A percentile compares a stretch with the other conserved stretches of the same genome.
Evolutionary conservation across 2,797 vertebrate genomes (phyloP).

Genomic region (Diceros bicornis): DNA sequence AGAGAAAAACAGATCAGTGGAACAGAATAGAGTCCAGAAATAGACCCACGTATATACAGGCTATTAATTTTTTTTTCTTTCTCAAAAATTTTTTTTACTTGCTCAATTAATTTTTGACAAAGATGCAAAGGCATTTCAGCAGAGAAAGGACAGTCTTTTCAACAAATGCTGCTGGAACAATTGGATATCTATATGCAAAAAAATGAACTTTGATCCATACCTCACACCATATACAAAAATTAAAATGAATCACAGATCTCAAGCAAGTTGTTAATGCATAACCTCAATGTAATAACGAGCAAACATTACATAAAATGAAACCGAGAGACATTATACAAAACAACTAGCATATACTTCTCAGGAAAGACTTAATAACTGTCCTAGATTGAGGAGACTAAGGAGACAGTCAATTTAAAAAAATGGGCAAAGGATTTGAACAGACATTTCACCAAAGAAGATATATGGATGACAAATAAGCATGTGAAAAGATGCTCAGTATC

Average conservation of each 20-base stretch:
- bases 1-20: background rate
- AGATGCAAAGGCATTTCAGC: background rate
- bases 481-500: background rate
- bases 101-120: background rate
- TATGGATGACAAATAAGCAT: background rate
- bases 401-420: background rate
- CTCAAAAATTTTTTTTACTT: background rate
- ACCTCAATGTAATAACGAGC: background rate
- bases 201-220: background rate
- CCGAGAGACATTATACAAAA: background rate
- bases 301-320: background rate
- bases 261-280: background rate
- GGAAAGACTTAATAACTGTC: background rate
- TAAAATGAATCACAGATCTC: background rate
- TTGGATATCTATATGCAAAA: background rate
- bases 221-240: background rate
- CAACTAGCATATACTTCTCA: background rate
- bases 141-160: conserved; percentile 2
- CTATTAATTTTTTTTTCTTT: background rate
- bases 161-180: background rate
- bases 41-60: background rate
- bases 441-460: background rate
- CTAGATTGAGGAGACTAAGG: background rate
- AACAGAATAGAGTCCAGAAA: background rate
- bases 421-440: background rate